Percentiles rank a stretch among this genome's conserved stretches.
These are phyloP conservation scores for Cichladusa arquata DNA, from an alignment of 2,113 vertebrate genomes.

Conservation along the genomic window DNA sequence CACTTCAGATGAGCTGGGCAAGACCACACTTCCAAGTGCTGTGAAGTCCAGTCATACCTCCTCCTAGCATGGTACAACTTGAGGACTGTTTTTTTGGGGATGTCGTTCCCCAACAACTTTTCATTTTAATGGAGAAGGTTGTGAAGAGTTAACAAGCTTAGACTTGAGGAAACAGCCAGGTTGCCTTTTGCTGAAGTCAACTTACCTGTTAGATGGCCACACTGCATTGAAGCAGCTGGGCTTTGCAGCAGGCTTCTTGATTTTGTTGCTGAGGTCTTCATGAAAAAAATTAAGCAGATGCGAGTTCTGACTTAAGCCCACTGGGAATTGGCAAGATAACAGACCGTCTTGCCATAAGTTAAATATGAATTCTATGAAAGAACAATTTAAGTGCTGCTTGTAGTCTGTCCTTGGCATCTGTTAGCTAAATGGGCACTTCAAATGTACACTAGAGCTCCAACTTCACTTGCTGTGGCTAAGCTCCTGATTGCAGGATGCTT, in stretches of 20 bases:
- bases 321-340: not conserved
- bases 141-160: not conserved
- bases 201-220: not conserved
- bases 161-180: not conserved
- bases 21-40: not conserved
- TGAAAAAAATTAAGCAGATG: not conserved
- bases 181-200: not conserved
- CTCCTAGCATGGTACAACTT: not conserved
- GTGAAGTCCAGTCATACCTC: accelerated
- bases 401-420: constrained; percentile 35
- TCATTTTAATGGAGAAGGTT: not conserved
- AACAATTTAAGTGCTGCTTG: not conserved
- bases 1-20: not conserved
- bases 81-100: not conserved
- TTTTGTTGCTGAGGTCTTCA: not conserved
- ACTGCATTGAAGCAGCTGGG: not conserved
- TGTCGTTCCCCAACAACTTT: not conserved
- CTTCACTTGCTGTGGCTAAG: not conserved
- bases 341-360: not conserved
- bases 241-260: not conserved
- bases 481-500: constrained; percentile 4
- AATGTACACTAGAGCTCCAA: not conserved
- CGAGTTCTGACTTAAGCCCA: not conserved
- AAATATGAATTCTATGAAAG: not conserved
- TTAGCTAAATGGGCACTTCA: constrained; percentile 26